Base-by-base conservation (phyloP, 2,888 invertebrate genomes). In the Acanthopleura granulata region DNA sequence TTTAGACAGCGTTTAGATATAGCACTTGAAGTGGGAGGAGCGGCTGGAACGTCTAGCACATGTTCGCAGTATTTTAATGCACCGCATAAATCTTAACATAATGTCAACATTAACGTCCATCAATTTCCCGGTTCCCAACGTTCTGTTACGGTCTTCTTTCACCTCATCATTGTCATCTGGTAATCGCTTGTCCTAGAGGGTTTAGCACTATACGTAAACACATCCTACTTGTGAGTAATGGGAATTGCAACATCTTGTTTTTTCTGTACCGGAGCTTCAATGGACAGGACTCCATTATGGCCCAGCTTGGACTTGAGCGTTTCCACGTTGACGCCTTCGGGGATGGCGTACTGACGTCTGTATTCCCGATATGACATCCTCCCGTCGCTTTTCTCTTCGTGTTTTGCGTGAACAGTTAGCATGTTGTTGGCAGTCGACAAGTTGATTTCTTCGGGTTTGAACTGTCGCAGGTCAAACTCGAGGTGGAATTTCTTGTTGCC, bases 391-490 rank as follows among this genome's bases (percentile, higher is more conserved):
- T 98, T 98, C 92, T 99, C 98, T 91, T 99, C 98, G 92, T 99
- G 99, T 92, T 98, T 98, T 79, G 98, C 98, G 90, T 98, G 97
- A 73, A 98, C 97, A 0, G 80, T 81, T 12, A 99, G 93, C 93
- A 97, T 96, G 92, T 98, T 98, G 92, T 98, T 98, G 84, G 98
- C 96, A 81, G 98, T 99, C 93, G 98, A 98, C 82, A 99, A 98
- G 89, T 97, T 96, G 90, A 98, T 97, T 93, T 99, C 98, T 91
- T 99, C 99, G 3, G 93, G 93, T 57, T 57, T 57, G 22, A 57
- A 57, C 22, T 57, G 57, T 6, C 57, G 18, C 57, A 57, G 57
- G 57, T 57, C 57, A 12, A 57, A 57, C 57, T 57, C 57, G n/a
- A 57, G 22, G 57, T 57, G 57, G 22, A 57, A 57, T 57, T 57